Evolutionary conservation across 2,888 invertebrate genomes (phyloP).

Genomic region (Shargacucullia verbasci): DNA sequence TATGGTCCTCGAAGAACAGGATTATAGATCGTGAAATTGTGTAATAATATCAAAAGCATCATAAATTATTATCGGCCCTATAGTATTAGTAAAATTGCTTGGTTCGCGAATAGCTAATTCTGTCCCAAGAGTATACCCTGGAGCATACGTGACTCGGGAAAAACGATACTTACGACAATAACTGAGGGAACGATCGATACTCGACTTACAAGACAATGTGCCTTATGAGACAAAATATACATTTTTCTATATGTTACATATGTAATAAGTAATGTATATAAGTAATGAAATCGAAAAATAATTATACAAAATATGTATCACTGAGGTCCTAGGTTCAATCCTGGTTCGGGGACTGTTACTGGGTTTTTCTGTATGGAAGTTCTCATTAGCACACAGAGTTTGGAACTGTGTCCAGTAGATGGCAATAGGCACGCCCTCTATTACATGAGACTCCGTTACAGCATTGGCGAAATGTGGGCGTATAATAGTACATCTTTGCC

Average conservation of each 20-base stretch:
- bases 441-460: too few relatives aligned
- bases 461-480: too few relatives aligned
- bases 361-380: too few relatives aligned
- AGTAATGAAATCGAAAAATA: neutral
- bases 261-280: too few relatives aligned
- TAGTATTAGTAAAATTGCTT: slow-evolving; percentile 64
- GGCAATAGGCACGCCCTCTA: too few relatives aligned
- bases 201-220: slow-evolving; percentile 50
- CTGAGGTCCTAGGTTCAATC: too few relatives aligned
- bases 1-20: slow-evolving; percentile 48
- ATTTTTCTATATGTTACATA: slow-evolving; percentile 36
- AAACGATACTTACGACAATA: slow-evolving; percentile 55
- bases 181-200: slow-evolving; percentile 52
- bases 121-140: slow-evolving; percentile 57
- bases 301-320: too few relatives aligned
- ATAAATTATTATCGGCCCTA: slow-evolving; percentile 56
- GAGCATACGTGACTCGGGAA: slow-evolving; percentile 55
- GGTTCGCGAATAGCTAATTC: slow-evolving; percentile 62
- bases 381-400: too few relatives aligned
- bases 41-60: slow-evolving; percentile 56
- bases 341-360: too few relatives aligned
- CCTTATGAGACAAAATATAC: slow-evolving; percentile 42
- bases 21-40: slow-evolving; percentile 54
- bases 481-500: too few relatives aligned
- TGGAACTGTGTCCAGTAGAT: too few relatives aligned